A percentile compares a stretch with the other conserved stretches of the same genome.
phyloP scores from a whole-genome alignment of 2,113 vertebrate genomes.

The Cheirogaleus medius region DNA sequence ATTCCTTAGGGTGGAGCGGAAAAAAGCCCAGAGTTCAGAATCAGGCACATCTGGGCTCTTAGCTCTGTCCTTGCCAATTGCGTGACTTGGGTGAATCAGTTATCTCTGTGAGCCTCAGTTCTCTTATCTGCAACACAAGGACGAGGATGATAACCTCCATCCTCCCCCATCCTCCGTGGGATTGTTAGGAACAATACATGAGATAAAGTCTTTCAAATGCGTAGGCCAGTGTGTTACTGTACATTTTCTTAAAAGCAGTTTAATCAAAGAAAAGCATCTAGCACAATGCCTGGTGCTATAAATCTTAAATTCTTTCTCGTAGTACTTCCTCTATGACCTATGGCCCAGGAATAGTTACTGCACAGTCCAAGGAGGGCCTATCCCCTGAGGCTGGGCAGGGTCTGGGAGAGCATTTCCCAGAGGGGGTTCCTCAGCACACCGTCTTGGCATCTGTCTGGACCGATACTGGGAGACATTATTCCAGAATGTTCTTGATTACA shows the following conservation, averaged over 20 bases:
- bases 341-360: background rate
- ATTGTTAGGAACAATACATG: background rate
- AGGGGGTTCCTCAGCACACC: background rate
- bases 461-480: too few species aligned
- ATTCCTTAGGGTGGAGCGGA: too few species aligned
- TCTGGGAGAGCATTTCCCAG: background rate
- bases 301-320: background rate
- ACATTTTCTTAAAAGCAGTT: background rate
- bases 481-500: too few species aligned
- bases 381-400: background rate
- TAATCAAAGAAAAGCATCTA: background rate
- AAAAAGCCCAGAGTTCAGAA: background rate
- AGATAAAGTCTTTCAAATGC: background rate
- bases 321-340: accelerated
- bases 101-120: background rate
- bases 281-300: background rate
- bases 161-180: background rate
- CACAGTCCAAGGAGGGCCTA: background rate
- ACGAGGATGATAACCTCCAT: accelerated
- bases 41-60: background rate
- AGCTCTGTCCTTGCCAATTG: background rate
- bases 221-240: background rate
- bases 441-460: background rate
- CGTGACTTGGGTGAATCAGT: background rate
- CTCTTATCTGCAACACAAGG: background rate